Base-by-base conservation (phyloP, 2,888 invertebrate species). In the Gastracanthus pulcherrimus region DNA sequence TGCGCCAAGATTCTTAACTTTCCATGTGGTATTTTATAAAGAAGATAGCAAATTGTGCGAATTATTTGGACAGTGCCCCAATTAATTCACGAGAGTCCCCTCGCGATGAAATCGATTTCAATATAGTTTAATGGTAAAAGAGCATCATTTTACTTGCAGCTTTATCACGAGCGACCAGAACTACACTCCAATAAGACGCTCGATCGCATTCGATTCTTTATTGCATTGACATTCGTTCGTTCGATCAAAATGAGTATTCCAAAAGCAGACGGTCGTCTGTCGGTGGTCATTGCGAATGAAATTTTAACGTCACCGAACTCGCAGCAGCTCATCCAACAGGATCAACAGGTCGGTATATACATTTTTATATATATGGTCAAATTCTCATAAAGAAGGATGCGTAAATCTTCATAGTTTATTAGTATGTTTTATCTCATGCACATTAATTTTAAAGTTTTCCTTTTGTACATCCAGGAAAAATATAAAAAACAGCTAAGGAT, bases 291-390 rank as follows among this genome's bases (percentile, higher is more conserved):
- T 74, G 84, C 88, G 48, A 85, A 86, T 51, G 89, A 89, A 82
- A 84, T 89, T 41, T 84, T 86, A 34, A 79, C 86, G 3, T 88
- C 89, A 69, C 78, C 87, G 13, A 87, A 87, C 67, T 87, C 89
- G 9, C 88, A 88, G 66, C 86, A 86, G 74, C 86, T 89, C 31
- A 87, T 87, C 83, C 88, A 86, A 76, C 89, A 87, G 69, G 89
- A 89, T 86, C 88, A 88, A 86, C 89, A 89, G 89, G 90, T 90
- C 84, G 78, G 85, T 87, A 82, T 48, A 31, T 34, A 58, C 13
- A 48, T 67, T 64, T 48, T 3, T 19, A 3, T 55, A 31, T 51
- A 31, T 41, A 11, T n/a, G n/a, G n/a, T n/a, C n/a, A n/a, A n/a
- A n/a, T n/a, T n/a, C n/a, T n/a, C n/a, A n/a, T n/a, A n/a, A n/a